Evolutionary conservation across 2,797 vertebrate genomes (phyloP).

Genomic region (Malacoraja senta): DNA sequence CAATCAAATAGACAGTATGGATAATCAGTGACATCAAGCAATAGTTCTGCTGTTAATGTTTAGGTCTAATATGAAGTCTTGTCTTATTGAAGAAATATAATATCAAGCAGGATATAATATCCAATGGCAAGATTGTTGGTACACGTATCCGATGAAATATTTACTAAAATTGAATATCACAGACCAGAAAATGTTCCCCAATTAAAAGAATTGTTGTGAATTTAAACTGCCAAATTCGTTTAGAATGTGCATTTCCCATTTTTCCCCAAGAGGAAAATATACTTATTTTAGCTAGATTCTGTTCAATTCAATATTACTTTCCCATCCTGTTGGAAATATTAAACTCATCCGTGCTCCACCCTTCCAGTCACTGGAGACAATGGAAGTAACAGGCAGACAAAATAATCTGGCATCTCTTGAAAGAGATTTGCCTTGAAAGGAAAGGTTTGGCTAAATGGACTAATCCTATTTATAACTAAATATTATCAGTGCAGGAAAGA

Average conservation of each 20-base stretch:
- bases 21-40: not conserved
- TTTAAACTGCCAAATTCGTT: not conserved
- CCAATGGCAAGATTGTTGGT: not conserved
- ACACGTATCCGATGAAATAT: not conserved
- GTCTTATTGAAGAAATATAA: not conserved
- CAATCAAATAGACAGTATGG: not conserved
- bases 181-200: not conserved
- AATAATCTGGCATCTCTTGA: conserved; percentile 33
- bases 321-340: conserved; percentile 37
- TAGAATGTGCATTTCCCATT: not conserved
- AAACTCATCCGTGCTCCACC: conserved; percentile 37
- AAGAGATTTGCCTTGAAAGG: conserved; percentile 33
- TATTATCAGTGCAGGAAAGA: conserved; percentile 34
- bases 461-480: conserved; percentile 31
- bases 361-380: conserved; percentile 6
- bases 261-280: conserved; percentile 6
- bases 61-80: not conserved
- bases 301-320: conserved; percentile 27
- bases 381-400: conserved; percentile 33
- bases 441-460: conserved; percentile 31
- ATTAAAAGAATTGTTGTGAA: not conserved
- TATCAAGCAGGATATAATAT: not conserved
- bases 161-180: not conserved
- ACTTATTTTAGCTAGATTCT: conserved; percentile 27
- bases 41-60: not conserved